These are phyloP conservation scores for Babyrousa celebensis DNA, from an alignment of 2,797 vertebrate genomes.

Conservation along the genomic window DNA sequence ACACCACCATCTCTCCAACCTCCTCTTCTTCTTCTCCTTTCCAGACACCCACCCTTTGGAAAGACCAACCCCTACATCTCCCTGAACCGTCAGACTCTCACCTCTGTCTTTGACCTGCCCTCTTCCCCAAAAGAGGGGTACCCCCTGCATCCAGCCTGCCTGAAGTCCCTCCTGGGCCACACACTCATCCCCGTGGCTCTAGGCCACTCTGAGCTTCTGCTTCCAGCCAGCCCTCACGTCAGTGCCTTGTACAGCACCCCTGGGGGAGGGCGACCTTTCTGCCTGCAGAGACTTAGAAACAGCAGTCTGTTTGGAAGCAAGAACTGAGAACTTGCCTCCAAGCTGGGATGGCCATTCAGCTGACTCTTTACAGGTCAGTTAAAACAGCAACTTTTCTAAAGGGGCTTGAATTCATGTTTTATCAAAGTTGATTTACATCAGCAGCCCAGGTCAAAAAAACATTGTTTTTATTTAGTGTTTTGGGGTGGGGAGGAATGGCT, in stretches of 20 bases:
- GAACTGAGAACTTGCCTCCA: not conserved
- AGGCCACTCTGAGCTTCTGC: not conserved
- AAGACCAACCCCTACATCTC: not conserved
- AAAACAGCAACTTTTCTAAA: slow-evolving; percentile 20
- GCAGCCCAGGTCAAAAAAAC: not conserved
- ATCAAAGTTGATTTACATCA: not conserved
- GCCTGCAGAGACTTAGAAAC: not conserved
- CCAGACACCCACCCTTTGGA: not conserved
- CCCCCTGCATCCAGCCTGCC: not conserved
- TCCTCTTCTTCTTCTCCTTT: not conserved
- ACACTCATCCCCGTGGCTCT: not conserved
- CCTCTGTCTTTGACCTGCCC: not conserved
- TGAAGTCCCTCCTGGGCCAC: not conserved
- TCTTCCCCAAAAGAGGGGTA: not conserved
- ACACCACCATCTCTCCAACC: not conserved
- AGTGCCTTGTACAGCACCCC: rapidly evolving
- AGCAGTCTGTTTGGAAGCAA: not conserved
- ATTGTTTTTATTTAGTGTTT: not conserved
- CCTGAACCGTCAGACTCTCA: not conserved
- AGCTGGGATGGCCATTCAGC: not conserved
- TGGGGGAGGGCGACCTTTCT: not conserved
- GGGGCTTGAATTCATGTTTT: not conserved
- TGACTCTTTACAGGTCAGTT: slow-evolving; percentile 48
- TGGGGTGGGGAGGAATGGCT: not conserved
- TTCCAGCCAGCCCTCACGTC: rapidly evolving